Evolutionary conservation across 2,888 invertebrate species (phyloP).

Genomic region (Darwinula stevensoni): DNA sequence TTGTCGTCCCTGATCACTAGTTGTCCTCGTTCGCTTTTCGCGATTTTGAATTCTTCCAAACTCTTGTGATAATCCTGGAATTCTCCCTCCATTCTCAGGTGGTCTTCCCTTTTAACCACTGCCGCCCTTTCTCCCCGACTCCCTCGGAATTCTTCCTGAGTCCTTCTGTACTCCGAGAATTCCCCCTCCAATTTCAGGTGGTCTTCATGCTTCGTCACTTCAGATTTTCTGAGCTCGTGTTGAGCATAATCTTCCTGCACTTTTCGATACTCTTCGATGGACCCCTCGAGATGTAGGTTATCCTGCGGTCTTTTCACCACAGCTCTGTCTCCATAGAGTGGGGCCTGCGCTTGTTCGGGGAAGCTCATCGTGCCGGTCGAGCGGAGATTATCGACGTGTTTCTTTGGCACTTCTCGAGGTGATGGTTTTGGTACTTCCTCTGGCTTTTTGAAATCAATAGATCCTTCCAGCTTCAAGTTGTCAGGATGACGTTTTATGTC

Average conservation of each 20-base stretch:
- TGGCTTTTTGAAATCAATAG: no score
- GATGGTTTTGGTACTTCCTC: no score
- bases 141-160: neutral
- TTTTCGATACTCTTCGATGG: slow-evolving; percentile 15
- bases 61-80: neutral
- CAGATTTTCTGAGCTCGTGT: slow-evolving; percentile 17
- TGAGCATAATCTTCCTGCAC: slow-evolving; percentile 10
- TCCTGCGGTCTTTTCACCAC: slow-evolving; percentile 13
- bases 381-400: neutral
- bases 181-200: slow-evolving; percentile 14
- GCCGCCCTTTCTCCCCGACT: slow-evolving; percentile 9
- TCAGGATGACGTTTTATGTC: neutral
- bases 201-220: slow-evolving; percentile 12
- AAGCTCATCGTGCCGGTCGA: slow-evolving; percentile 3
- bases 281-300: slow-evolving; percentile 15
- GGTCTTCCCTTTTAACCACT: slow-evolving; percentile 8
- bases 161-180: neutral
- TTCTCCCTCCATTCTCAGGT: slow-evolving; percentile 9
- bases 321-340: slow-evolving; percentile 1
- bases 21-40: no score
- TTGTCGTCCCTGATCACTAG: no score
- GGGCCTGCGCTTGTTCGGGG: neutral
- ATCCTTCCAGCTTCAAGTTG: no score
- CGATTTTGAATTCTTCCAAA: no score
- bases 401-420: neutral